These are phyloP conservation scores for Hirtodrosophila histrioides DNA, from an alignment of 2,888 invertebrate species.

Conservation along the genomic window DNA sequence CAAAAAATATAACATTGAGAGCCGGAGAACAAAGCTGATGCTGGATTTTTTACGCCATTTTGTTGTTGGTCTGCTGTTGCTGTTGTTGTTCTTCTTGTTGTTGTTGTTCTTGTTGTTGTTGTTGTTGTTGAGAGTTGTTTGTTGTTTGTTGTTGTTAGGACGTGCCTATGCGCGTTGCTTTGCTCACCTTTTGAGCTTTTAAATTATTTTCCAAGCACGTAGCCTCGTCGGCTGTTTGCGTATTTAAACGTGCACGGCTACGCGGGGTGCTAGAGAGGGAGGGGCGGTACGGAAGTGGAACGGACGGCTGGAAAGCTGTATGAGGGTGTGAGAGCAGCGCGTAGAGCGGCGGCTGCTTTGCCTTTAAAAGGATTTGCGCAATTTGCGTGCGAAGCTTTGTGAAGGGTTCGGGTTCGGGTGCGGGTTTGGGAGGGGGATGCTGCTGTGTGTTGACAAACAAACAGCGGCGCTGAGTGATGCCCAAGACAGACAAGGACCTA, in stretches of 20 bases:
- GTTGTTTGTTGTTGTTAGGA: slow-evolving; percentile 59
- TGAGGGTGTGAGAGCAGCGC: slow-evolving; percentile 47
- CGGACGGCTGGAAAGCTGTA: slow-evolving; percentile 11
- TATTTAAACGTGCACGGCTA: slow-evolving; percentile 72
- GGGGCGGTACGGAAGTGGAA: slow-evolving; percentile 13
- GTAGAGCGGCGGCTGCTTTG: slow-evolving; percentile 53
- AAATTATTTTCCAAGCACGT: slow-evolving; percentile 82
- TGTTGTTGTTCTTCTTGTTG: slow-evolving; percentile 1
- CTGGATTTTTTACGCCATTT: slow-evolving; percentile 71
- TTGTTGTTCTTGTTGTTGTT: slow-evolving; percentile 2
- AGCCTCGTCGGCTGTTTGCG: slow-evolving; percentile 75
- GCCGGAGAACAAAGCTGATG: slow-evolving; percentile 30
- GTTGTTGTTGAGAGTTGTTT: slow-evolving; percentile 21
- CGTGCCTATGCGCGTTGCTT: slow-evolving; percentile 77
- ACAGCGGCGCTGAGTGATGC: slow-evolving; percentile 74
- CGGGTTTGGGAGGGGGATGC: slow-evolving; percentile 15
- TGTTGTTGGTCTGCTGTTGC: slow-evolving; percentile 30
- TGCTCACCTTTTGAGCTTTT: slow-evolving; percentile 82
- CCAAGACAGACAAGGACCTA: slow-evolving; percentile 65
- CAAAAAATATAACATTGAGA: slow-evolving; percentile 9
- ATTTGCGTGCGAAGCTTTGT: slow-evolving; percentile 65
- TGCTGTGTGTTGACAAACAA: slow-evolving; percentile 74
- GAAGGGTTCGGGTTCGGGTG: slow-evolving; percentile 43
- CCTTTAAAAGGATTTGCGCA: slow-evolving; percentile 82
- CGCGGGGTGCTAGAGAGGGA: slow-evolving; percentile 1